Evolutionary conservation across 2,113 vertebrate species (phyloP).

Genomic region (Panthera leo): DNA sequence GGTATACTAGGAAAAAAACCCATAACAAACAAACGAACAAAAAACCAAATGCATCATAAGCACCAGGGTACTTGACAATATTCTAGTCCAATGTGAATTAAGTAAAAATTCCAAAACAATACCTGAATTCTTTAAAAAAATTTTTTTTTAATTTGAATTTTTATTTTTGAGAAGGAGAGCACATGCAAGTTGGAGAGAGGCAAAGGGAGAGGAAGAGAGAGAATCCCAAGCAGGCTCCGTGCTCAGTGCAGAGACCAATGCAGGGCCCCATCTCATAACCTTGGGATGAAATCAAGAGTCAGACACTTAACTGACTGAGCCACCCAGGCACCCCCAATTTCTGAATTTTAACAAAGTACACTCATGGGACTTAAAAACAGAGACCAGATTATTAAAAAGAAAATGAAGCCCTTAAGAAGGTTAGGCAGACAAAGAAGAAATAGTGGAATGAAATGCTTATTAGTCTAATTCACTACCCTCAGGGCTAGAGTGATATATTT

Average conservation of each 20-base stretch:
- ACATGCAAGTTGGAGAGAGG: no score
- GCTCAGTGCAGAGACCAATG: no score
- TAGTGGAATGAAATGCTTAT: background rate
- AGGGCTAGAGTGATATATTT: background rate
- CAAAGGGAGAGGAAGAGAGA: no score
- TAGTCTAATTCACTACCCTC: background rate
- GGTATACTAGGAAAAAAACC: background rate
- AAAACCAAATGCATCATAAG: background rate
- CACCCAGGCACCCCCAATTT: background rate
- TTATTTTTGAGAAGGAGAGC: no score
- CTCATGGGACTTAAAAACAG: background rate
- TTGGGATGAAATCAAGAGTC: no score
- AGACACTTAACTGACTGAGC: no score
- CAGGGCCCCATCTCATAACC: no score
- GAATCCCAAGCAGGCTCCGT: no score
- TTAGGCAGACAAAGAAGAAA: background rate
- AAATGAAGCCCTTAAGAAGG: background rate
- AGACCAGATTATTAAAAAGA: background rate
- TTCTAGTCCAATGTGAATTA: background rate
- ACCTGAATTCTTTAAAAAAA: background rate
- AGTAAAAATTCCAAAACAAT: background rate
- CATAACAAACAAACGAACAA: no score
- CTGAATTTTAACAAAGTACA: background rate
- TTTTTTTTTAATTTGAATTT: no score
- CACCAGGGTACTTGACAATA: background rate